Evolutionary conservation across 2,797 vertebrate genomes (phyloP).

Genomic region (Semaprochilodus insignis): DNA sequence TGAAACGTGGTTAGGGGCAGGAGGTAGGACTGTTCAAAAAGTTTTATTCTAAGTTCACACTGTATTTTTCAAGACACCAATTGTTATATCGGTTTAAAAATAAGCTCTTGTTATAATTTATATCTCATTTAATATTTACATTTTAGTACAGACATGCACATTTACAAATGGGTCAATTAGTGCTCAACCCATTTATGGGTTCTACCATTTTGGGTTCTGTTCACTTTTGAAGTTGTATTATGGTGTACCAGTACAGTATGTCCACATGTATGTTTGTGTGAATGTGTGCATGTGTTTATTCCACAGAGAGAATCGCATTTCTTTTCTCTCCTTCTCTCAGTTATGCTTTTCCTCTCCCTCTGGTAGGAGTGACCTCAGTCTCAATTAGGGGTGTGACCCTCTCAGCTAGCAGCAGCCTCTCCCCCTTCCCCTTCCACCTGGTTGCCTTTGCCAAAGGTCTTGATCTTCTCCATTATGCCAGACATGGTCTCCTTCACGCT

Average conservation of each 20-base stretch:
- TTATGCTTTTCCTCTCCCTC: conserved; percentile 47
- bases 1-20: not conserved
- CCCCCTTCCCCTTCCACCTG: conserved; percentile 84
- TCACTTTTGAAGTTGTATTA: not conserved
- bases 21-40: not conserved
- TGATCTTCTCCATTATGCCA: conserved; percentile 79
- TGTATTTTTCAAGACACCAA: conserved; percentile 8
- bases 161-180: conserved; percentile 52
- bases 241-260: not conserved
- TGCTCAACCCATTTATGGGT: conserved; percentile 37
- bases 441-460: conserved; percentile 84
- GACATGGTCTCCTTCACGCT: conserved; percentile 88
- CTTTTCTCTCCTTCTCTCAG: conserved; percentile 48
- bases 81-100: conserved; percentile 63
- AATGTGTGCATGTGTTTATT: conserved; percentile 31
- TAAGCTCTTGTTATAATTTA: conserved; percentile 69
- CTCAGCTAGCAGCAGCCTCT: conserved; percentile 80
- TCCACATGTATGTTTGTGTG: conserved; percentile 8
- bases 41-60: not conserved
- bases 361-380: conserved; percentile 61
- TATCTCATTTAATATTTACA: conserved; percentile 65
- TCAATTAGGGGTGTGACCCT: conserved; percentile 19
- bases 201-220: conserved; percentile 23
- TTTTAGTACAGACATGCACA: conserved; percentile 39
- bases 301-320: conserved; percentile 39